phyloP scores from a whole-genome alignment of 2,797 vertebrate genomes.

The Mus minutoides region DNA sequence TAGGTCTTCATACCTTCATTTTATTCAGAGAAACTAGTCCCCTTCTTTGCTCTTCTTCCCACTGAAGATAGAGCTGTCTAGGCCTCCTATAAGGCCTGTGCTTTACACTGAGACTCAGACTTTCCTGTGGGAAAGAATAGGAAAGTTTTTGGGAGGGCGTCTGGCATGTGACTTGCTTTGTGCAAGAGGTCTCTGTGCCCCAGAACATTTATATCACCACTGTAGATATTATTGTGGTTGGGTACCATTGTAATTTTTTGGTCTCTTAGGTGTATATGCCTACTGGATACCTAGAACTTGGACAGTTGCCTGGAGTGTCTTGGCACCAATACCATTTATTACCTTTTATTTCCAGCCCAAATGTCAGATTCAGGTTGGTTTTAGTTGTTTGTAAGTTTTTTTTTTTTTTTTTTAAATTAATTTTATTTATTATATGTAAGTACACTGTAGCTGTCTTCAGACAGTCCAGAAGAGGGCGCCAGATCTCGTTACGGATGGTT shows the following conservation, averaged over 20 bases:
- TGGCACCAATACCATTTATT: constrained; percentile 48
- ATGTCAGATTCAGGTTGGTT: constrained; percentile 29
- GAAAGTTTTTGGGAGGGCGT: too few relatives aligned
- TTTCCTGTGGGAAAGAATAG: not conserved
- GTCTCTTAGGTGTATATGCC: not conserved
- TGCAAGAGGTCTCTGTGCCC: not conserved
- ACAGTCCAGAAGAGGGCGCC: too few relatives aligned
- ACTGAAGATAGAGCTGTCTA: not conserved
- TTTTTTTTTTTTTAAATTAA: too few relatives aligned
- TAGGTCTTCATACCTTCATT: not conserved
- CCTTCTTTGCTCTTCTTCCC: not conserved
- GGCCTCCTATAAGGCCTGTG: not conserved
- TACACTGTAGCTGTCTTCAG: too few relatives aligned
- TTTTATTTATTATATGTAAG: too few relatives aligned
- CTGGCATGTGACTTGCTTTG: not conserved
- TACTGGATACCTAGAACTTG: constrained; percentile 42
- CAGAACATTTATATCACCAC: not conserved
- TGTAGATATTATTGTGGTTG: not conserved
- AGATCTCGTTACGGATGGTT: too few relatives aligned
- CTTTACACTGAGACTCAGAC: not conserved
- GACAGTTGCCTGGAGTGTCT: constrained; percentile 39
- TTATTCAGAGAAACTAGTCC: not conserved
- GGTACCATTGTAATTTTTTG: not conserved
- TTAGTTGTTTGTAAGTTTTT: constrained; percentile 40
- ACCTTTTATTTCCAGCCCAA: constrained; percentile 60